Evolutionary conservation across 1,140 invertebrate species (phyloP), one percentile per base, ranked within the genome.

Genomic region (Bombus turneri): DNA sequence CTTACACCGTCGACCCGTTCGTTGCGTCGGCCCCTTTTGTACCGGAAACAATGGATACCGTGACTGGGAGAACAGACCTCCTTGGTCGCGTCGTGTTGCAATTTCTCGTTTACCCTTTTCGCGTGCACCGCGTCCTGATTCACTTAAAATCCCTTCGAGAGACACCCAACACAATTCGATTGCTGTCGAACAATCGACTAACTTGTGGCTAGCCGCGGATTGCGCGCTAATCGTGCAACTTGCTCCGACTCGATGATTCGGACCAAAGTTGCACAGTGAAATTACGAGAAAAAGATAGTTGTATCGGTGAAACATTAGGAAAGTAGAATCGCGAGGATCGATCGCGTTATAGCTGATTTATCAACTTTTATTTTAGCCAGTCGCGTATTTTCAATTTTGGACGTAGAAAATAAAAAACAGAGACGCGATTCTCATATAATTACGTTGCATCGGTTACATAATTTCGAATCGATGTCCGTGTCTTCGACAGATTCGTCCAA

Each of bases 41-140:
- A 62, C 41, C 39, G 15, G 71, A 82, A 75, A 82, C 81, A 82
- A 82, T 82, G 71, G 80, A 31, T 13, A 25, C 31, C 64, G 71
- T 74, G 74, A 66, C 31, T 66, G 71, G 39, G 66, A 66, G 57
- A 66, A 47, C 8, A n/a, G 13, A n/a, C 28, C 41, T 12, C 57
- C 18, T 53, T 22, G 1, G 5, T 53, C 47, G 47, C 18, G 37
- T 6, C 10, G 8, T 39, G 41, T 39, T 8, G 22, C 39, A 28
- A 6, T n/a, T n/a, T 22, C 37, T 37, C 28, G 8, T 13, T 62
- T 15, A 37, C 68, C 22, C 80, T 62, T 73, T 73, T 81, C 22
- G 53, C 53, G 37, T 82, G 15, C 64, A 18, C 25, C 10, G 1
- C 13, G 18, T 31, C 39, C 47, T 53, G 5, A 22, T 53, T 25